Evolutionary conservation across 1,140 invertebrate genomes (phyloP), one percentile per base, ranked within the genome.

Genomic region (Octopus bimaculoides): DNA sequence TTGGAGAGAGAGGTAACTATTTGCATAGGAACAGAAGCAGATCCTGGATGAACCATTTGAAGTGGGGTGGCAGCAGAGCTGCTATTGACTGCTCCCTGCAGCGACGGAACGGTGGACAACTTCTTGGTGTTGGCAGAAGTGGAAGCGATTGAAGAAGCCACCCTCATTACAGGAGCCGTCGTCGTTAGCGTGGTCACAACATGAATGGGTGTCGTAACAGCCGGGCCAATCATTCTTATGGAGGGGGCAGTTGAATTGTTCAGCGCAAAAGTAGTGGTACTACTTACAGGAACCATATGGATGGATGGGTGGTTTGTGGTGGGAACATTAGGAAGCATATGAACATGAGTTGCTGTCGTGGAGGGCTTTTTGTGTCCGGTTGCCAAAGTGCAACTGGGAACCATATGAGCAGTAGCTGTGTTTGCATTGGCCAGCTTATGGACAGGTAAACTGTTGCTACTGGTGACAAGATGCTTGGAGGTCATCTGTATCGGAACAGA

Each of bases 371-470:
- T 71, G 17, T 71, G 66, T n/a, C 66, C 66, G 26, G 66, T 71
- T 14, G 66, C 66, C 66, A 71, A n/a, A n/a, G 66, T 71, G 66
- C 66, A 71, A 71, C 66, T 71, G 66, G 66, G 66, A 17, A 71
- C 66, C 66, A 71, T 71, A 71, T 71, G 66, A 71, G 26, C 66
- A n/a, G 66, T 71, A n/a, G 66, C 66, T 71, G 66, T 71, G 26
- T 71, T 71, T 6, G 26, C 66, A 71, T 71, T 71, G 6, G 66
- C 17, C 66, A 71, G 26, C 26, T 71, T 71, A 6, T 71, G 66
- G 17, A 71, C 26, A 12, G 66, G 66, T 71, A 71, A 14, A 20
- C 66, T 71, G 66, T 71, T 71, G 66, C 66, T 71, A 17, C 14
- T 71, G 66, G 66, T n/a, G 17, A 71, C 66, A 14, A 71, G 66